Percentiles rank a stretch among this genome's conserved stretches.
These are phyloP conservation scores for Camponotus fellah DNA, from an alignment of 2,888 invertebrate genomes.

Conservation along the genomic window DNA sequence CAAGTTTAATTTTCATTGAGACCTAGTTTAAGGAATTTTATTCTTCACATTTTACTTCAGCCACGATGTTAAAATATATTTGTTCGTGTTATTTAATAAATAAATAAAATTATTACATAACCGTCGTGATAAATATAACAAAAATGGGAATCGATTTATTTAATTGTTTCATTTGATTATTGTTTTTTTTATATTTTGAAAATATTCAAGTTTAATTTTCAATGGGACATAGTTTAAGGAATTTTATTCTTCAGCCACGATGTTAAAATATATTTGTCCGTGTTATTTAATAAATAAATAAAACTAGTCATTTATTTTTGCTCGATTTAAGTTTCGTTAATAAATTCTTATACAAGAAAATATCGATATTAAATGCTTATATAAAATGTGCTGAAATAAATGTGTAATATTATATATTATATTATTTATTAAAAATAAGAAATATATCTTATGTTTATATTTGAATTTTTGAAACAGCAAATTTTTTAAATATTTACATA, in stretches of 20 bases:
- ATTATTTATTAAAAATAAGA: background rate
- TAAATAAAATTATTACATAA: conserved; percentile 35
- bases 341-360: no score
- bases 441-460: no score
- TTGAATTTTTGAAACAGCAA: background rate
- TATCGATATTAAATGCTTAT: no score
- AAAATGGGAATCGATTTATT: conserved; percentile 1
- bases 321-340: no score
- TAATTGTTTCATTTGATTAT: background rate
- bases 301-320: no score
- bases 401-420: no score
- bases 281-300: no score
- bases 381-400: no score
- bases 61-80: no score
- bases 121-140: conserved; percentile 9
- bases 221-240: background rate
- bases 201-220: background rate
- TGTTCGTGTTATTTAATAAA: no score
- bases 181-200: background rate
- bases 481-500: background rate
- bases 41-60: background rate
- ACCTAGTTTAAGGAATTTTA: background rate
- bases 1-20: background rate
- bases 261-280: no score
- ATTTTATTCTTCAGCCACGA: background rate